Conservation (phyloP, 2,113 vertebrate species). For the Pseudonaja textilis region DNA sequence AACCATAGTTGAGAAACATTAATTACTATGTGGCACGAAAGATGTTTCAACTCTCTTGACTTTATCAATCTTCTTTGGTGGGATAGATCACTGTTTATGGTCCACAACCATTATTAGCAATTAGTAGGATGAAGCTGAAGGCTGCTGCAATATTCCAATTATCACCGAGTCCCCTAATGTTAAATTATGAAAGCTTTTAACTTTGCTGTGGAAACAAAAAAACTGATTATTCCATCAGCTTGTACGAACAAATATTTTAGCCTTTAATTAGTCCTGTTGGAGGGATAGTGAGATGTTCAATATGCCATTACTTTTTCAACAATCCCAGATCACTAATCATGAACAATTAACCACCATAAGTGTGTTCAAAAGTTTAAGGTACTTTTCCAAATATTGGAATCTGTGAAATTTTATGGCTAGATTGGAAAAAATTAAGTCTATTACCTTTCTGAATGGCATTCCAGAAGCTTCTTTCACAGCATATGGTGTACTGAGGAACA, state of each 20-base stretch:
- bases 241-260: not conserved
- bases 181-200: not conserved
- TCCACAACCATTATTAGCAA: not conserved
- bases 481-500: not conserved
- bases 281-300: not conserved
- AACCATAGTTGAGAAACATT: not conserved
- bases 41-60: not conserved
- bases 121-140: accelerated
- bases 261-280: not conserved
- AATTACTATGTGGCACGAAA: not conserved
- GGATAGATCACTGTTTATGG: not conserved
- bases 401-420: not conserved
- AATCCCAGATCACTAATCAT: not conserved
- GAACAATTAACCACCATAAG: not conserved
- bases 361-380: not conserved
- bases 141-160: not conserved
- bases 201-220: not conserved
- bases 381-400: not conserved
- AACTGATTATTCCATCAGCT: not conserved
- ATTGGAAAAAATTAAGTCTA: not conserved
- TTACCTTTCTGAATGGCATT: not conserved
- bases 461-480: not conserved
- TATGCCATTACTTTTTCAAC: not conserved
- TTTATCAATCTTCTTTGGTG: not conserved
- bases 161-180: not conserved